Evolutionary conservation across 2,797 vertebrate genomes (phyloP), one percentile per base, ranked within the genome.

Genomic region (Acanthis flammea): DNA sequence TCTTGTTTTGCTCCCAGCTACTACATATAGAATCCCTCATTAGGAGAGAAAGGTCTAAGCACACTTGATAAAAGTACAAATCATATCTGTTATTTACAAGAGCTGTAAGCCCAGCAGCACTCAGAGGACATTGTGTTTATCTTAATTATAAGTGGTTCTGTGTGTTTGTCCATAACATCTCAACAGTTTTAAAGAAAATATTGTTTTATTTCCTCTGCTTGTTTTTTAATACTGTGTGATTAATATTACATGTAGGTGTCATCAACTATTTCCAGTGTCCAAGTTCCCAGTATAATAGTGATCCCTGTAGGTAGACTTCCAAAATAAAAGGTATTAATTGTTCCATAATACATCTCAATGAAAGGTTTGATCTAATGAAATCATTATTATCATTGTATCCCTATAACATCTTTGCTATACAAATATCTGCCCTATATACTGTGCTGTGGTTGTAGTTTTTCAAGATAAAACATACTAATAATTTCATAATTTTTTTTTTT

Each of bases 1-100:
- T 31, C 73, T 88, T 94, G 86, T 86, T 94, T 90, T 92, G 63
- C 76, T 94, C 79, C 72, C 71, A 73, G 41, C 55, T 85, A 30
- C 57, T 84, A 66, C 48, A 27, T 14, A 10, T n/a, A 41, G 21
- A 31, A 16, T 63, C 3, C 2, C 53, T 92, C 37, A 12, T 90
- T 70, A 81, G 67, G 35, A 82, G 45, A 57, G 82, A 80, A 77
- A 58, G 48, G 31, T 75, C 67, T 80, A 48, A 94, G 90, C 23
- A 45, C 42, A 18, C 25, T 67, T 14, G 19, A 54, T 70, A 37
- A n/a, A 79, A 87, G 81, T 10, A 45, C 61, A 87, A 77, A 24
- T 48, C 51, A 42, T 68, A 24, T n/a, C 28, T 55, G 57, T 12
- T 63, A 1, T 74, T 79, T 83, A 48, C 61, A 72, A 68, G 77